These are phyloP conservation scores for Strigamia maritima DNA, from an alignment of 2,888 invertebrate species.

Conservation along the genomic window DNA sequence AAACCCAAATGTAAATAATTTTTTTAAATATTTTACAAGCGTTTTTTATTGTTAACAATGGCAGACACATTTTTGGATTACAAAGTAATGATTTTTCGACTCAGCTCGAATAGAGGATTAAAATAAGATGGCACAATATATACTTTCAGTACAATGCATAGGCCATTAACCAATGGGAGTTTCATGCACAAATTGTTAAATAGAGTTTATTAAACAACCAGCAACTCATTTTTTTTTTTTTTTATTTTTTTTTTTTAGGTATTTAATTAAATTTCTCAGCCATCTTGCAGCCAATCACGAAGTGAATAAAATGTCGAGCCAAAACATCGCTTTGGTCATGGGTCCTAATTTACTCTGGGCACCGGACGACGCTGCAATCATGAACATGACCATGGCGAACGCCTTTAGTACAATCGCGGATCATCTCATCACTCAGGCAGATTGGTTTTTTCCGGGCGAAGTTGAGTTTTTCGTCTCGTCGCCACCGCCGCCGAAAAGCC, in stretches of 20 bases:
- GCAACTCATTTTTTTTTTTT: too few relatives aligned
- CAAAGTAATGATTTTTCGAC: too few relatives aligned
- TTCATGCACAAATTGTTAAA: too few relatives aligned
- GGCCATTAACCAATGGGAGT: too few relatives aligned
- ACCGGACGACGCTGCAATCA: conserved; percentile 53
- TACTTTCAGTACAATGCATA: too few relatives aligned
- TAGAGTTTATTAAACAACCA: too few relatives aligned
- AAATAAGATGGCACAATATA: too few relatives aligned
- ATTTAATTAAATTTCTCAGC: conserved; percentile 84
- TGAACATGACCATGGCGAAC: conserved; percentile 78
- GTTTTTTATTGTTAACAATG: too few relatives aligned
- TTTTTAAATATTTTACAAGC: too few relatives aligned
- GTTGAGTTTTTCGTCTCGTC: conserved; percentile 68
- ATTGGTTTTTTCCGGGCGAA: conserved; percentile 74
- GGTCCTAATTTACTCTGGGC: conserved; percentile 92
- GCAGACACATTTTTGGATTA: too few relatives aligned
- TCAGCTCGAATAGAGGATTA: too few relatives aligned
- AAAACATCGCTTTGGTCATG: conserved; percentile 93
- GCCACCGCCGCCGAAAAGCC: conserved; percentile 58
- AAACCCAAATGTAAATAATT: too few relatives aligned
- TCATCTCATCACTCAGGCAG: conserved; percentile 71
- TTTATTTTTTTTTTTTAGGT: conserved; percentile 53
- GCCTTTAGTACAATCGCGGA: conserved; percentile 82
- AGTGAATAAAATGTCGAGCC: conserved; percentile 93
- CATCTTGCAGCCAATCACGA: conserved; percentile 77